phyloP scores from a whole-genome alignment of 2,113 vertebrate species.

The Festucalex cinctus region DNA sequence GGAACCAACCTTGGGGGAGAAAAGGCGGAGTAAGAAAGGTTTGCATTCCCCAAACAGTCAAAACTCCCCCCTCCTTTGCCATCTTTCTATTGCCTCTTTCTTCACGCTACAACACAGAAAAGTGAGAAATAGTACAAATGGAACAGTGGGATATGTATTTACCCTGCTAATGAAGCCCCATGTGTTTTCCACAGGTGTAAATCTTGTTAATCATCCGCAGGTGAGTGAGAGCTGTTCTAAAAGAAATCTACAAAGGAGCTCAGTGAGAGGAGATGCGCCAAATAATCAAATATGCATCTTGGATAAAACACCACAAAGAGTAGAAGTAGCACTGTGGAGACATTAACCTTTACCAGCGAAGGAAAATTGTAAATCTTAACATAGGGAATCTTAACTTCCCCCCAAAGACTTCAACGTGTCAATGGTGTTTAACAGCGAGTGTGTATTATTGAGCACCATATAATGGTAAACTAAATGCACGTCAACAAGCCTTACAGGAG shows the following conservation, averaged over 20 bases:
- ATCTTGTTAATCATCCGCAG: slow-evolving; percentile 61
- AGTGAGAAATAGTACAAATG: slow-evolving; percentile 34
- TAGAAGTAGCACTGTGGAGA: slow-evolving; percentile 14
- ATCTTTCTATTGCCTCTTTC: slow-evolving; percentile 15
- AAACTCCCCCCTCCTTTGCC: slow-evolving; percentile 28
- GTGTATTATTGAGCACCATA: too few species aligned
- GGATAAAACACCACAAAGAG: slow-evolving; percentile 11
- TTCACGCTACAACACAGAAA: slow-evolving; percentile 18
- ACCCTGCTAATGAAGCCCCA: slow-evolving; percentile 71
- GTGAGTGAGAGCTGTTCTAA: slow-evolving; percentile 51
- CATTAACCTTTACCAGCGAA: slow-evolving; percentile 17
- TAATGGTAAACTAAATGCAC: too few species aligned
- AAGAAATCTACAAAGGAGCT: slow-evolving; percentile 59
- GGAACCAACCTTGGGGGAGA: slow-evolving; percentile 39
- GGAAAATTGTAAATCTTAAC: slow-evolving; percentile 8
- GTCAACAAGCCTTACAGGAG: too few species aligned
- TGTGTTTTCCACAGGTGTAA: slow-evolving; percentile 61
- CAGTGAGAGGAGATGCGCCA: slow-evolving; percentile 26
- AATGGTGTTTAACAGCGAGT: not conserved
- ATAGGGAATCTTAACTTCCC: slow-evolving; percentile 2
- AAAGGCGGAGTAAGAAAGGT: slow-evolving; percentile 41
- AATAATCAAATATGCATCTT: slow-evolving; percentile 37
- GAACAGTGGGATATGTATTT: slow-evolving; percentile 62
- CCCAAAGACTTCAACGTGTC: slow-evolving; percentile 7
- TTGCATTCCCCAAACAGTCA: slow-evolving; percentile 40